phyloP scores from a whole-genome alignment of 2,113 vertebrate species.

The Coryphaenoides rupestris region DNA sequence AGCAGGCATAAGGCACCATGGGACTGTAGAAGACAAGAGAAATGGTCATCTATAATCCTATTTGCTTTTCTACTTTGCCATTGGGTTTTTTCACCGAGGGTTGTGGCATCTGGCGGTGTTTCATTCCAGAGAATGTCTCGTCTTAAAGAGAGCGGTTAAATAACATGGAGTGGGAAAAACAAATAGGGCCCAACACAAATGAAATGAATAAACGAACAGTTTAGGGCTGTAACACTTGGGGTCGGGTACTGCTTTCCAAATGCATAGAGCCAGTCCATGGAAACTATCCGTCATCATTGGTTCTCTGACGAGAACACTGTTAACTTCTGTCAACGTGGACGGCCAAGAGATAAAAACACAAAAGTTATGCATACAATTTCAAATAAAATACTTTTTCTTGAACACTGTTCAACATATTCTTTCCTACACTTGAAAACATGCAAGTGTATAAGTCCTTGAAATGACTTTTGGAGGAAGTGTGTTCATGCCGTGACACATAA shows the following conservation, averaged over 20 bases:
- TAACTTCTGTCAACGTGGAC: conserved; percentile 37
- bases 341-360: background rate
- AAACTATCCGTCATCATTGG: conserved; percentile 53
- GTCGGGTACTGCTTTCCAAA: conserved; percentile 57
- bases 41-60: conserved; percentile 19
- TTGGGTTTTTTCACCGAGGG: conserved; percentile 28
- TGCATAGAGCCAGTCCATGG: conserved; percentile 39
- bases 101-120: conserved; percentile 49
- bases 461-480: too few relatives aligned
- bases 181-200: conserved; percentile 59
- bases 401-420: conserved; percentile 4
- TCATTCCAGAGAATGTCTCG: conserved; percentile 44
- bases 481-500: too few relatives aligned
- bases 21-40: conserved; percentile 21
- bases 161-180: conserved; percentile 63
- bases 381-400: conserved; percentile 23
- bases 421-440: background rate
- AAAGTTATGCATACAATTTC: conserved; percentile 39
- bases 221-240: conserved; percentile 59
- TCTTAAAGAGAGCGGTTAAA: conserved; percentile 50
- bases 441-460: too few relatives aligned
- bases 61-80: conserved; percentile 12
- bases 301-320: conserved; percentile 44
- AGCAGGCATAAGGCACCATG: conserved; percentile 35
- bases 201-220: conserved; percentile 37